Conservation (phyloP, 1,140 invertebrate genomes). For the Brachionus rubens region DNA sequence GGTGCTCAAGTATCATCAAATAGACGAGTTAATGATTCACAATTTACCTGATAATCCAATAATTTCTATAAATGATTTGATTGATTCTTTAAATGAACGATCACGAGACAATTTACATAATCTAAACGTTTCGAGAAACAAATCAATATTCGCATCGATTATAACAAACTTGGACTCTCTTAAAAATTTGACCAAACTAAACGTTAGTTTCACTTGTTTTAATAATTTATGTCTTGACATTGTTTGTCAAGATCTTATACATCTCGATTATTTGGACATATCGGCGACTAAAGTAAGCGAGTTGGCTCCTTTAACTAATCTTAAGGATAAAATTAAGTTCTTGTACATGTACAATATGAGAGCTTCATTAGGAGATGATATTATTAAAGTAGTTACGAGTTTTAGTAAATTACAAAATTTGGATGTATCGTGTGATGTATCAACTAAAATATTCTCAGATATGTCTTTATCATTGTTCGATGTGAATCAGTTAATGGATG, state of each 20-base stretch:
- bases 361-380: conserved; percentile 3
- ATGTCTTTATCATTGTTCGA: conserved; percentile 21
- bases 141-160: conserved; percentile 9
- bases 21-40: background rate
- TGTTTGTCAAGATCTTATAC: conserved; percentile 9
- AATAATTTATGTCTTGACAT: conserved; percentile 17
- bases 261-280: conserved; percentile 21
- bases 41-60: background rate
- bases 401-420: background rate
- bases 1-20: background rate
- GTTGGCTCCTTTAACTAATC: background rate
- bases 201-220: conserved; percentile 31
- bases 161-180: background rate
- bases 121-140: background rate
- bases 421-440: conserved; percentile 32
- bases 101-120: background rate
- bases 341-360: conserved; percentile 34
- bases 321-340: conserved; percentile 17
- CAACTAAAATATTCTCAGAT: conserved; percentile 30
- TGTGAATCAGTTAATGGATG: background rate
- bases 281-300: conserved; percentile 26
- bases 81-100: conserved; percentile 1
- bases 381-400: background rate
- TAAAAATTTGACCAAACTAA: conserved; percentile 7
- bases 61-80: conserved; percentile 14